These are phyloP conservation scores for Bovichtus variegatus DNA, from an alignment of 2,797 vertebrate species.

Conservation along the genomic window DNA sequence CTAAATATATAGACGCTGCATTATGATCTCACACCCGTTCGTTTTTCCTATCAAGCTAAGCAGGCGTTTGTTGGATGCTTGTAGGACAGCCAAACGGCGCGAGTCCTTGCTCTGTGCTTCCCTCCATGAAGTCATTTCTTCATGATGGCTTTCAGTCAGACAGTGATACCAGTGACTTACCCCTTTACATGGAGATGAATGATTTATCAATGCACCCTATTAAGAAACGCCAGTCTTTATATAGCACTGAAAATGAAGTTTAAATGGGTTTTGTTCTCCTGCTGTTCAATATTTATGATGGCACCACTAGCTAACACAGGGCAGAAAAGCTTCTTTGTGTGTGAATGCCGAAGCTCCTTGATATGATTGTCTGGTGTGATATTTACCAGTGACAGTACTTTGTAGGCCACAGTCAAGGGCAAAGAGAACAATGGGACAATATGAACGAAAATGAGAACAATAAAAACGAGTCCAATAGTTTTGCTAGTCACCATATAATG, in stretches of 20 bases:
- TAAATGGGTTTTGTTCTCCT: slow-evolving; percentile 76
- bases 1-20: slow-evolving; percentile 68
- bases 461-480: slow-evolving; percentile 17
- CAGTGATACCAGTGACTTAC: slow-evolving; percentile 63
- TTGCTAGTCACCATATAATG: not conserved
- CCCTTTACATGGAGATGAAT: slow-evolving; percentile 86
- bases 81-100: slow-evolving; percentile 37
- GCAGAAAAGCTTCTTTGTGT: slow-evolving; percentile 68
- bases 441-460: slow-evolving; percentile 15
- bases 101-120: slow-evolving; percentile 40
- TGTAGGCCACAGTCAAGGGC: slow-evolving; percentile 53
- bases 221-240: slow-evolving; percentile 84
- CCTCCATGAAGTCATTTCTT: slow-evolving; percentile 69
- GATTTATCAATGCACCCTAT: slow-evolving; percentile 88
- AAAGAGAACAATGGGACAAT: slow-evolving; percentile 33
- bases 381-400: slow-evolving; percentile 59
- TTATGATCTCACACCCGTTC: slow-evolving; percentile 37
- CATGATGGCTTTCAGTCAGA: slow-evolving; percentile 71
- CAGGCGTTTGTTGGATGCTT: slow-evolving; percentile 39
- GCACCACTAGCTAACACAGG: slow-evolving; percentile 32
- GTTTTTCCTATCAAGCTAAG: slow-evolving; percentile 47
- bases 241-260: slow-evolving; percentile 77
- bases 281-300: slow-evolving; percentile 81
- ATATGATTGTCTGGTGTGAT: slow-evolving; percentile 65
- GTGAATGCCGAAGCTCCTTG: slow-evolving; percentile 62